A percentile compares a stretch with the other conserved stretches of the same genome.
Conservation (phyloP, 2,113 vertebrate genomes). For the Rhinoderma darwinii region DNA sequence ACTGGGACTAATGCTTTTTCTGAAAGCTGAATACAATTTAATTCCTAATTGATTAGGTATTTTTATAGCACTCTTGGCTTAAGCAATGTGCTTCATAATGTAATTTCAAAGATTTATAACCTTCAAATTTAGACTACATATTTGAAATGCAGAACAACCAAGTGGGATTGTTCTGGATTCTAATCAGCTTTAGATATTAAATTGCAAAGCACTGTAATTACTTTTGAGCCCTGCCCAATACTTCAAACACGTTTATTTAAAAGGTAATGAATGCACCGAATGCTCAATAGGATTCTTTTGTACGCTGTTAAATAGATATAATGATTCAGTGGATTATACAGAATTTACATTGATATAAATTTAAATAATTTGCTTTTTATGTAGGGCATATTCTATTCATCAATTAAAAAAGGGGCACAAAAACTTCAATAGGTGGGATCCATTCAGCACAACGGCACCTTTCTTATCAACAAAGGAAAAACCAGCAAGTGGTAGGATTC, state of each 20-base stretch:
- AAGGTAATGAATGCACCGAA: constrained; percentile 58
- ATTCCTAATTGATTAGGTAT: constrained; percentile 58
- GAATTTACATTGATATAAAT: constrained; percentile 53
- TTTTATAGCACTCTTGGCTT: constrained; percentile 59
- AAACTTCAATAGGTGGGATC: constrained; percentile 32
- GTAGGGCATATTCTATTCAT: constrained; percentile 42
- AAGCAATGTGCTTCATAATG: constrained; percentile 39
- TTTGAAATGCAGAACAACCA: constrained; percentile 55
- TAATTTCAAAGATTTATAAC: constrained; percentile 58
- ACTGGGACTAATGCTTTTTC: constrained; percentile 40
- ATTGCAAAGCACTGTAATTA: constrained; percentile 60
- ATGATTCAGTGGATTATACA: constrained; percentile 55
- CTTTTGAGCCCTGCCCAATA: constrained; percentile 55
- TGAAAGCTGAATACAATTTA: constrained; percentile 55
- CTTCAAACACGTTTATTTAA: constrained; percentile 52
- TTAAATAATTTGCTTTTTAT: constrained; percentile 48
- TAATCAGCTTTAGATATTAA: constrained; percentile 65
- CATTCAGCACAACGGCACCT: constrained; percentile 20
- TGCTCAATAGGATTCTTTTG: constrained; percentile 58
- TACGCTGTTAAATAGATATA: constrained; percentile 57
- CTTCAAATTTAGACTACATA: constrained; percentile 57
- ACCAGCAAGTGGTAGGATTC: not conserved
- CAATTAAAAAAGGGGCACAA: constrained; percentile 32
- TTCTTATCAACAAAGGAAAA: constrained; percentile 25
- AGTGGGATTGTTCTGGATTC: constrained; percentile 64